phyloP scores from a whole-genome alignment of 2,113 vertebrate genomes.

The Chelonoidis abingdonii region DNA sequence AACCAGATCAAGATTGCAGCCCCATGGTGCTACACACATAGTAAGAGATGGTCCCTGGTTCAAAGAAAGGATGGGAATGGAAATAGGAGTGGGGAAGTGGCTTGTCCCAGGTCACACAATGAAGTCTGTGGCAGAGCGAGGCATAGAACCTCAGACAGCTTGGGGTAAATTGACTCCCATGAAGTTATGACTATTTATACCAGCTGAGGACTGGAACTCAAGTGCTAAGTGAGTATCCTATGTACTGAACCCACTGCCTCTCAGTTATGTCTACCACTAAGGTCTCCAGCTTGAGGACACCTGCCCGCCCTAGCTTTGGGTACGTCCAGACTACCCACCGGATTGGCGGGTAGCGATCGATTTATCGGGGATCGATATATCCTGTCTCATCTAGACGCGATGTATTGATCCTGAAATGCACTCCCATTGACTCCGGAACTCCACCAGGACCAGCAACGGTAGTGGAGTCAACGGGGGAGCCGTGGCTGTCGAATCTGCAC shows the following conservation, averaged over 20 bases:
- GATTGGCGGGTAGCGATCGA: too few species aligned
- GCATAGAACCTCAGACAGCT: background rate
- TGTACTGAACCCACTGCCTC: background rate
- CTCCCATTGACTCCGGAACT: too few species aligned
- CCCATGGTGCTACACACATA: background rate
- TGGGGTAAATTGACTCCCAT: background rate
- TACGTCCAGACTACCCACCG: too few species aligned
- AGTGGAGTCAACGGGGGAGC: too few species aligned
- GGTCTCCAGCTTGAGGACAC: background rate
- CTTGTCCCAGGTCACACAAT: background rate
- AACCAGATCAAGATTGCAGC: background rate
- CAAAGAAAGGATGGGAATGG: background rate
- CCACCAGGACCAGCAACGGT: too few species aligned
- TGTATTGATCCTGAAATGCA: too few species aligned
- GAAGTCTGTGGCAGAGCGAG: background rate
- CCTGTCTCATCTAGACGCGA: too few species aligned
- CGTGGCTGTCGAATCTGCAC: fast-evolving
- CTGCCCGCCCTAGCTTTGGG: background rate
- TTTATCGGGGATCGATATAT: too few species aligned
- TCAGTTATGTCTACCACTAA: background rate
- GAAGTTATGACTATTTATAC: background rate
- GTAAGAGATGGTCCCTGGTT: background rate
- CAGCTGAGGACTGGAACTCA: background rate
- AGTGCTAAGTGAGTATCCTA: background rate
- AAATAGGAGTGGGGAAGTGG: background rate